Evolutionary conservation across 2,888 invertebrate genomes (phyloP).

Genomic region (Bhutanitis thaidina): DNA sequence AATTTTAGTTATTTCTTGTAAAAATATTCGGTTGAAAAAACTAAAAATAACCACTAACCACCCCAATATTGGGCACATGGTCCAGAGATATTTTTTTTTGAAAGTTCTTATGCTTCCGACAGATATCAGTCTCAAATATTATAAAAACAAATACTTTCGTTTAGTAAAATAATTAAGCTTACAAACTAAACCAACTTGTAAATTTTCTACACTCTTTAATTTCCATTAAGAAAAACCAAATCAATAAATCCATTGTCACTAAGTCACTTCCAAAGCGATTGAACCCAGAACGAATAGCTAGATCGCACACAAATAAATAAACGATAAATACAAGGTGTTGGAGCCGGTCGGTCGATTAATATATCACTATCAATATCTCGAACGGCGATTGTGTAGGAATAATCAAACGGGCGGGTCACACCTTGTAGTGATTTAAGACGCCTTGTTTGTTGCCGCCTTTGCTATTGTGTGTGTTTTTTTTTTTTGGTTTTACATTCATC

Average conservation of each 20-base stretch:
- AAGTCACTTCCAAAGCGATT: constrained; percentile 17
- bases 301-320: constrained; percentile 28
- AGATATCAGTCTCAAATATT: too few relatives aligned
- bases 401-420: constrained; percentile 27
- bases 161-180: too few relatives aligned
- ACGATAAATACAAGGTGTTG: constrained; percentile 23
- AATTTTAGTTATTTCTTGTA: too few relatives aligned
- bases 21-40: too few relatives aligned
- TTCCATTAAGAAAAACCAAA: constrained; percentile 12
- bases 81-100: too few relatives aligned
- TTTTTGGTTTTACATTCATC: constrained; percentile 9
- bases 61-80: too few relatives aligned
- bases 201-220: background rate
- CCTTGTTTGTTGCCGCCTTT: constrained; percentile 19
- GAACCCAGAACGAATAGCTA: constrained; percentile 17
- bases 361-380: constrained; percentile 33
- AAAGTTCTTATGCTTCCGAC: too few relatives aligned
- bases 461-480: constrained; percentile 17
- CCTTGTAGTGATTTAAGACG: constrained; percentile 26
- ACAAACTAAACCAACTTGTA: too few relatives aligned
- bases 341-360: constrained; percentile 27
- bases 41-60: too few relatives aligned
- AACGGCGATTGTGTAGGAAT: constrained; percentile 25
- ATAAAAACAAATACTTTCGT: too few relatives aligned
- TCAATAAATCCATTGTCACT: constrained; percentile 14